phyloP scores from a whole-genome alignment of 2,888 invertebrate species.

The Diogma glabrata region DNA sequence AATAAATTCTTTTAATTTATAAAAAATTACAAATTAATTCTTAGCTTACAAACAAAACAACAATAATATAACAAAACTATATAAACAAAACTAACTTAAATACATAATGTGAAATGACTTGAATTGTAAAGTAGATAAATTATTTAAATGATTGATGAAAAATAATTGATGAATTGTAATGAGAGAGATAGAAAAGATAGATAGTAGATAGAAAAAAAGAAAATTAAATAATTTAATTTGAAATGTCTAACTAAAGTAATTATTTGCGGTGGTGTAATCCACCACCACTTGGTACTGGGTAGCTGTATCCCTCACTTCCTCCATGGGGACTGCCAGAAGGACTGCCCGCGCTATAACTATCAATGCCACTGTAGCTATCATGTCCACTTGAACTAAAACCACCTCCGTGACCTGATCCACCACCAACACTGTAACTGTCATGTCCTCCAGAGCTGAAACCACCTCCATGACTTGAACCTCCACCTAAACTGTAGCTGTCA shows the following conservation, averaged over 20 bases:
- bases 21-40: background rate
- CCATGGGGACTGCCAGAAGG: background rate
- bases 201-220: background rate
- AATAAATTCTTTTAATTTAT: background rate
- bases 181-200: background rate
- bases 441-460: slow-evolving; percentile 3
- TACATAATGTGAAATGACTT: too few relatives aligned
- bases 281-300: slow-evolving; percentile 5
- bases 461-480: background rate
- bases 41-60: slow-evolving; percentile 8
- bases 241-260: background rate
- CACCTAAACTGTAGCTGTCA: slow-evolving; percentile 1
- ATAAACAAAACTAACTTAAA: background rate
- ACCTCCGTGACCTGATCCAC: background rate
- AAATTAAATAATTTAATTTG: slow-evolving; percentile 8
- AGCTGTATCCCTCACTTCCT: slow-evolving; percentile 1
- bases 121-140: too few relatives aligned
- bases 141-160: too few relatives aligned
- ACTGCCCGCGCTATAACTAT: background rate
- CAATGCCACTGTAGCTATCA: slow-evolving; percentile 1
- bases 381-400: slow-evolving; percentile 5
- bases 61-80: background rate
- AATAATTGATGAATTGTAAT: slow-evolving; percentile 4
- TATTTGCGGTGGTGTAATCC: slow-evolving; percentile 1
- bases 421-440: slow-evolving; percentile 4